Evolutionary conservation across 2,797 vertebrate genomes (phyloP).

Genomic region (Danio kyathit): DNA sequence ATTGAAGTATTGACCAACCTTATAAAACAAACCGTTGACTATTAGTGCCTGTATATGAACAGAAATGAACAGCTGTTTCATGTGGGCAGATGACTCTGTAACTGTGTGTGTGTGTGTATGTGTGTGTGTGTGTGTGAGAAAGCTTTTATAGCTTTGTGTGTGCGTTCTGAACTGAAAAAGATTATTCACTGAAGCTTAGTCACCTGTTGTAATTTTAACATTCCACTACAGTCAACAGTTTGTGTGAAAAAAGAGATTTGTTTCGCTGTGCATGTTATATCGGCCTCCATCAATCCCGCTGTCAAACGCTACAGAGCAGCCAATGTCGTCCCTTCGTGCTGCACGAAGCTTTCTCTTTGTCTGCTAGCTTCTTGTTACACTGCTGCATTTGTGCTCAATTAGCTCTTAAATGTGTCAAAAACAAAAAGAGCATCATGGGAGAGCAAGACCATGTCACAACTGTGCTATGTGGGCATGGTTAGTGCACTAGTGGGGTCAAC

Average conservation of each 20-base stretch:
- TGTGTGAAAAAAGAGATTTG: not conserved
- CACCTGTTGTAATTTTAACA: conserved; percentile 33
- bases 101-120: not conserved
- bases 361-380: conserved; percentile 8
- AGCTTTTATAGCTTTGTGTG: not conserved
- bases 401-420: conserved; percentile 41
- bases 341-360: conserved; percentile 65
- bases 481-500: conserved; percentile 58
- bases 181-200: conserved; percentile 15
- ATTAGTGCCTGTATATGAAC: conserved; percentile 3
- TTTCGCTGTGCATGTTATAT: conserved; percentile 30
- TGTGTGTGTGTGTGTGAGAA: not conserved
- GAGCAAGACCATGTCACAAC: conserved; percentile 20
- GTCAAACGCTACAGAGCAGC: conserved; percentile 30
- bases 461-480: conserved; percentile 46
- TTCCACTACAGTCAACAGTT: not conserved
- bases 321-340: not conserved
- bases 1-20: not conserved
- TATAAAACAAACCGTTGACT: not conserved
- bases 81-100: not conserved
- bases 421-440: conserved; percentile 20
- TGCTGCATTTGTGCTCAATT: conserved; percentile 46
- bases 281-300: conserved; percentile 29
- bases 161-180: not conserved
- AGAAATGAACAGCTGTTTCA: conserved; percentile 1